Base-by-base conservation (phyloP, 2,113 vertebrate genomes). In the Sebastes fasciatus region DNA sequence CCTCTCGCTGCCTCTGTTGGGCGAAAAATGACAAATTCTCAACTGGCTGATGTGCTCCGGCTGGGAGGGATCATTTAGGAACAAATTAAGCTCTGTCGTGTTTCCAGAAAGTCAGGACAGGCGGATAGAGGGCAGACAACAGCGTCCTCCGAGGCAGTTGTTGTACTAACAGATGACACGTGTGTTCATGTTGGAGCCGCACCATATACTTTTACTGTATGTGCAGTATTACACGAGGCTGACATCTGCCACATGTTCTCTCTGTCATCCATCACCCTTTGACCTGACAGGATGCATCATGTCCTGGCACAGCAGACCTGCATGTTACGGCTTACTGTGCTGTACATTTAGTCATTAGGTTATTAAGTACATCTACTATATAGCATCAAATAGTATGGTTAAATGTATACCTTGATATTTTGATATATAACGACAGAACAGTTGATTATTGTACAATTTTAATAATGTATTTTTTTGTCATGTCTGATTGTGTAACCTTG, bases 71-170 rank as follows among this genome's bases (percentile, higher is more conserved):
- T 83, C 11, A 83, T 77, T 87, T 58, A 26, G 69, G 81, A 77
- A 70, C 77, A 84, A 88, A 88, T 86, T 65, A 69, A 79, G 55
- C 51, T 43, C 13, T 61, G 65, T 62, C 52, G 74, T 69, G 79
- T 87, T 62, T 52, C 62, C 40, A 82, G 43, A 71, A 43, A 74
- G 52, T 62, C 64, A 57, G 14, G 62, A 72, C 49, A 82, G 49
- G 65, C 9, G n/a, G 52, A 77, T 43, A 46, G 55, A 26, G 14
- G 26, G 46, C 6, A 26, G 34, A 81, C 16, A 78, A 69, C 61
- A 23, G 64, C 60, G 40, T 80, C 51, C 64, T 49, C 69, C 34
- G 74, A 74, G 77, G 80, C 74, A 66, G 62, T 48, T 43, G 17
- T 6, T 43, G 26, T 16, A 71, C 74, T 34, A 19, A 34, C 62